Conservation (phyloP, 92 coral and sea anemone genomes). For the Blastomussa wellsi region DNA sequence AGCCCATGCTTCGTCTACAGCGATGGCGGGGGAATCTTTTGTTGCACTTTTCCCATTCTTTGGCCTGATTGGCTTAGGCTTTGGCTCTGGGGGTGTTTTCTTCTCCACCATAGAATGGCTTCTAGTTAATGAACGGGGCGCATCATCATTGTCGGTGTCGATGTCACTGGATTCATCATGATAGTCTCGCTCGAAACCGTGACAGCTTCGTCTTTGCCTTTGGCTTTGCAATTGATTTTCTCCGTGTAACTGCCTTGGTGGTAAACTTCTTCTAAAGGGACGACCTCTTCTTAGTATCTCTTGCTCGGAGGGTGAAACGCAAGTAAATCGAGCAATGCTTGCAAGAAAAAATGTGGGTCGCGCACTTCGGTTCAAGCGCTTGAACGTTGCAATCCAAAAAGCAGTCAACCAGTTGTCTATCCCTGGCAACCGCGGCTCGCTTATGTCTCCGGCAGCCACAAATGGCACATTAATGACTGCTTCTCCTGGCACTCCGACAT, state of each 20-base stretch:
- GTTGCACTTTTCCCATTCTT: not conserved
- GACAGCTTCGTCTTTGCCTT: slow-evolving; percentile 17
- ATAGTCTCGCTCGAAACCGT: not conserved
- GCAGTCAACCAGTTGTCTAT: slow-evolving; percentile 41
- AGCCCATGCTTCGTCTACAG: not conserved
- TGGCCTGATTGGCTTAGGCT: not conserved
- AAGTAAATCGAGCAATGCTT: slow-evolving; percentile 28
- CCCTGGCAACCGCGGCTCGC: slow-evolving; percentile 36
- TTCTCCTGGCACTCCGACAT: slow-evolving; percentile 10
- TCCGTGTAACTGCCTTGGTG: not conserved
- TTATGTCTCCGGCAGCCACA: slow-evolving; percentile 48
- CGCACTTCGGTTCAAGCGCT: slow-evolving; percentile 22
- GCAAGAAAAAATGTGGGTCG: slow-evolving; percentile 22
- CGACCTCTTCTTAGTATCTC: not conserved
- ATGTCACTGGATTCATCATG: not conserved
- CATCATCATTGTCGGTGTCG: not conserved
- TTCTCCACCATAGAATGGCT: slow-evolving; percentile 1
- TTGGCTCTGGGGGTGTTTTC: slow-evolving; percentile 18
- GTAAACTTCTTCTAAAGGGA: slow-evolving; percentile 3
- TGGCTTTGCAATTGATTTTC: not conserved
- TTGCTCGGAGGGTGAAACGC: slow-evolving; percentile 4
- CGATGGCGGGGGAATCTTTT: not conserved
- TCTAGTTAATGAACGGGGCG: not conserved
- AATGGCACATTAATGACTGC: slow-evolving; percentile 32
- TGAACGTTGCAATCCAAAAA: slow-evolving; percentile 50